Conservation (phyloP, 2,888 invertebrate species). For the Oscheius onirici region DNA sequence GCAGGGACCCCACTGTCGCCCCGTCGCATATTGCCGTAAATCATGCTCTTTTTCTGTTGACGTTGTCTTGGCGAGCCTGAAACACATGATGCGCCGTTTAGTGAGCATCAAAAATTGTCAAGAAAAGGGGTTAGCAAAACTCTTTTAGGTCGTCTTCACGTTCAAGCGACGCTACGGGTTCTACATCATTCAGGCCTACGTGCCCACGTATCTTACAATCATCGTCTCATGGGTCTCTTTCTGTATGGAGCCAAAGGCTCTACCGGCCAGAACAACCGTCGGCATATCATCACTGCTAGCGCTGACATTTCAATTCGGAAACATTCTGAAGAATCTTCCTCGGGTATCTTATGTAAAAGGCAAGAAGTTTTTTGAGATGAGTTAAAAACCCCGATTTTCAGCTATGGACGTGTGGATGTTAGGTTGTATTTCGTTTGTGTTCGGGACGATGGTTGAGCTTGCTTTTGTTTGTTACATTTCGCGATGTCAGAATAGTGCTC, state of each 20-base stretch:
- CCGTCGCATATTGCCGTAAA: conserved; percentile 24
- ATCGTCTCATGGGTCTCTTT: conserved; percentile 71
- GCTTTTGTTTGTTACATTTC: conserved; percentile 71
- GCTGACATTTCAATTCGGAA: conserved; percentile 71
- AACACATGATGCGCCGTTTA: conserved; percentile 24
- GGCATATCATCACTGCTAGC: conserved; percentile 71
- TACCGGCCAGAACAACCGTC: conserved; percentile 71
- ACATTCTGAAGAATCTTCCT: conserved; percentile 71
- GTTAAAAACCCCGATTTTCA: conserved; percentile 26
- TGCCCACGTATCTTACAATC: conserved; percentile 70
- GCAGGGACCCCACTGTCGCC: conserved; percentile 24
- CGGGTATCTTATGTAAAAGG: conserved; percentile 70
- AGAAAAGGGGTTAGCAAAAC: background rate
- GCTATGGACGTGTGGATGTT: conserved; percentile 72
- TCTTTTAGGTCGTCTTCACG: conserved; percentile 65
- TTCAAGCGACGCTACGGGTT: conserved; percentile 71
- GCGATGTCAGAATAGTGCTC: conserved; percentile 62
- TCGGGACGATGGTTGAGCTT: conserved; percentile 71
- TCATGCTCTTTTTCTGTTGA: conserved; percentile 25
- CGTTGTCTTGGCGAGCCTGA: conserved; percentile 28
- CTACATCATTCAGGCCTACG: conserved; percentile 71
- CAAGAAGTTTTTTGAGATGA: conserved; percentile 4
- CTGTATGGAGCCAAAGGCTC: conserved; percentile 71
- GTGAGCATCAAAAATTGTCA: conserved; percentile 11
- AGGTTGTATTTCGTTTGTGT: conserved; percentile 70